phyloP scores from a whole-genome alignment of 2,113 vertebrate species.

The Haemorhous mexicanus region DNA sequence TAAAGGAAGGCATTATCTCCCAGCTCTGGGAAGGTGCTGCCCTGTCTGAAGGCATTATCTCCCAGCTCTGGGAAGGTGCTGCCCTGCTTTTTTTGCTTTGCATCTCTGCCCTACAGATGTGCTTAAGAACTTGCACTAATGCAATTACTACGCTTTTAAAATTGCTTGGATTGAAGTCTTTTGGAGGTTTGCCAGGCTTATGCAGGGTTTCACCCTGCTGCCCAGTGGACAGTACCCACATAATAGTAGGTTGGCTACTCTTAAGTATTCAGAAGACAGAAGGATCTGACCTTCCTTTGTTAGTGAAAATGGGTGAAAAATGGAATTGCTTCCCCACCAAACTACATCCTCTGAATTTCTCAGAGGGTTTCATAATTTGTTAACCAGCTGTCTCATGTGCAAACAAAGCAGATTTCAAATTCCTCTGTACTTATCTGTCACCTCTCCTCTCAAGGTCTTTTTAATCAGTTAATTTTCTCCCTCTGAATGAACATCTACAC shows the following conservation, averaged over 20 bases:
- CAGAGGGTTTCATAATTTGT: background rate
- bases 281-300: background rate
- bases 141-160: background rate
- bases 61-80: background rate
- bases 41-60: background rate
- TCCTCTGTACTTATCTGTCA: background rate
- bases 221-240: background rate
- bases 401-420: conserved; percentile 37
- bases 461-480: conserved; percentile 37
- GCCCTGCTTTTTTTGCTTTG: background rate
- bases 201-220: background rate
- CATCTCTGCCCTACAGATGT: background rate
- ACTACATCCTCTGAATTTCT: background rate
- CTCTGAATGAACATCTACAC: background rate
- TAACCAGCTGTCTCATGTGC: conserved; percentile 11
- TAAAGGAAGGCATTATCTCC: background rate
- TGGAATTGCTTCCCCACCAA: background rate
- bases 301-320: background rate
- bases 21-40: background rate
- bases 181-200: background rate
- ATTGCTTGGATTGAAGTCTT: background rate
- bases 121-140: background rate
- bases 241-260: background rate
- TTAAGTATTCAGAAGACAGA: background rate
- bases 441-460: conserved; percentile 29